Percentiles rank a stretch among this genome's conserved stretches.
phyloP scores from a whole-genome alignment of 2,113 vertebrate species.

The Merops nubicus region DNA sequence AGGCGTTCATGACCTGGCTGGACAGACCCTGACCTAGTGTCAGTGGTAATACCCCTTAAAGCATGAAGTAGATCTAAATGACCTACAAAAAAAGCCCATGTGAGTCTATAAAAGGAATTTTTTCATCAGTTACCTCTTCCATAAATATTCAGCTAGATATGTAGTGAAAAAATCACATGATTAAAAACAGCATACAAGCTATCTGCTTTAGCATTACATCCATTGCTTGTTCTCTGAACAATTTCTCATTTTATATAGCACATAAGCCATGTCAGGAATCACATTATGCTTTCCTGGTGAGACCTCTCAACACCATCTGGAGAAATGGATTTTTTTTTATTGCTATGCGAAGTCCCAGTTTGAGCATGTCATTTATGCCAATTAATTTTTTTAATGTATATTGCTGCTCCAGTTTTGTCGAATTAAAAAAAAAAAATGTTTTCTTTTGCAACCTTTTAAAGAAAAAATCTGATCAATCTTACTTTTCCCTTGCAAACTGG shows the following conservation, averaged over 20 bases:
- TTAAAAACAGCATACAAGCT: not conserved
- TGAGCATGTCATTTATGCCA: not conserved
- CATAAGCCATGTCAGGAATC: not conserved
- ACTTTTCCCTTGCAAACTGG: not conserved
- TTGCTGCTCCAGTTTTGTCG: not conserved
- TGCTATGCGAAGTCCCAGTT: not conserved
- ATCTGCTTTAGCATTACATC: not conserved
- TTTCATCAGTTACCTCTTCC: not conserved
- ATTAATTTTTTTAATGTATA: not conserved
- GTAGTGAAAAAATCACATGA: not conserved
- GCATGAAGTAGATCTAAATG: not conserved
- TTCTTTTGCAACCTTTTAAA: not conserved
- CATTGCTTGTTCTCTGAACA: not conserved
- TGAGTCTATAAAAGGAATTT: not conserved
- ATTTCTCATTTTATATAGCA: not conserved
- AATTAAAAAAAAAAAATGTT: not conserved
- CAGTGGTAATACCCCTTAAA: not conserved
- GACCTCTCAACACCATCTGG: not conserved
- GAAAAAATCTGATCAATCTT: not conserved
- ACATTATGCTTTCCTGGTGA: not conserved
- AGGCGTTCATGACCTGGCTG: not conserved
- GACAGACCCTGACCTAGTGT: not conserved
- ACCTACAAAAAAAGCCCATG: rapidly evolving
- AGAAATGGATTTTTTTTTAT: not conserved
- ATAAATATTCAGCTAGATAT: not conserved